These are phyloP conservation scores for Aeoliscus strigatus DNA, from an alignment of 2,797 vertebrate species.

Conservation along the genomic window DNA sequence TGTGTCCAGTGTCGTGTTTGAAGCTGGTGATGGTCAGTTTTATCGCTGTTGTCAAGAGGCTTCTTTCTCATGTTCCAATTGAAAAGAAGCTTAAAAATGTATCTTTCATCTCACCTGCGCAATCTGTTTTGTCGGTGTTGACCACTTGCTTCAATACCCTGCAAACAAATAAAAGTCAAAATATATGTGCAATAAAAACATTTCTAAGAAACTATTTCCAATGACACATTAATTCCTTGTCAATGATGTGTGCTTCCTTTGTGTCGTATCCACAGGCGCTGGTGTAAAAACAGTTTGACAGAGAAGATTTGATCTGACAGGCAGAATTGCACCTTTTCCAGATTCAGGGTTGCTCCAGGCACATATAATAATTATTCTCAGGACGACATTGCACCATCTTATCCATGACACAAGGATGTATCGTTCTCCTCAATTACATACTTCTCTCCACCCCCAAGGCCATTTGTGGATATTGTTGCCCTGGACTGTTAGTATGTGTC, in stretches of 20 bases:
- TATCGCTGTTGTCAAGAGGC: too few species aligned
- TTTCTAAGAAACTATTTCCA: too few species aligned
- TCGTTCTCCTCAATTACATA: constrained; percentile 35
- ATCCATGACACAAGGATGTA: constrained; percentile 35
- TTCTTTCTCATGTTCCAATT: too few species aligned
- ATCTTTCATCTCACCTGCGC: too few species aligned
- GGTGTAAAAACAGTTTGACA: constrained; percentile 1
- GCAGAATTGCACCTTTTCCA: constrained; percentile 35
- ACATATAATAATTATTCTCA: constrained; percentile 37
- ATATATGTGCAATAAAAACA: too few species aligned
- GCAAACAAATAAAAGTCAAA: too few species aligned
- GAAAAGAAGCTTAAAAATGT: too few species aligned
- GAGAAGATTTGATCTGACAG: constrained; percentile 45
- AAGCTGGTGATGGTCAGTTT: too few species aligned
- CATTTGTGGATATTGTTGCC: constrained; percentile 4
- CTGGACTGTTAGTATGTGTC: constrained; percentile 1
- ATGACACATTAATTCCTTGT: too few species aligned
- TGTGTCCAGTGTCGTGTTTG: too few species aligned
- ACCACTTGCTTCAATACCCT: too few species aligned
- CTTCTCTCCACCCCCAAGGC: constrained; percentile 34
- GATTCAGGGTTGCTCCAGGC: constrained; percentile 42
- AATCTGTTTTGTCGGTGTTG: too few species aligned
- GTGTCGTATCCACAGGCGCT: background rate
- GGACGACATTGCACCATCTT: constrained; percentile 50
- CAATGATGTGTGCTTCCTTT: background rate